Percentiles rank a stretch among this genome's conserved stretches.
Evolutionary conservation across 2,888 invertebrate species (phyloP).

Genomic region (Orgyia antiqua): DNA sequence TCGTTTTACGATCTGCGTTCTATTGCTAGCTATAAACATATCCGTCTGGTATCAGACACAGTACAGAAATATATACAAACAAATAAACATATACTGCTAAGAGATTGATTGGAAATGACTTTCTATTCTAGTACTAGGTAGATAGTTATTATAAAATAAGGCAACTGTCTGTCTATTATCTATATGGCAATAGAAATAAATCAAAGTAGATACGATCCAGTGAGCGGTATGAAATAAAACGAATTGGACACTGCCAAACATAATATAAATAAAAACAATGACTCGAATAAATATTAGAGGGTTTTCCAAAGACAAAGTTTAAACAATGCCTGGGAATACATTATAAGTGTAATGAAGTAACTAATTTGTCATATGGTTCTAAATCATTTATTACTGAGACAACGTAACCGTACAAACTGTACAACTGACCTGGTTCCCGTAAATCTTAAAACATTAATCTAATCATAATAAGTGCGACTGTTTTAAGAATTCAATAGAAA

Average conservation of each 20-base stretch:
- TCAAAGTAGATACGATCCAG: too few species aligned
- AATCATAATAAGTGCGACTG: neutral
- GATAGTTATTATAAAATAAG: too few species aligned
- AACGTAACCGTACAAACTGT: constrained; percentile 30
- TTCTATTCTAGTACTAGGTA: constrained; percentile 17
- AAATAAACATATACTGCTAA: constrained; percentile 38
- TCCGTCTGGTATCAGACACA: constrained; percentile 48
- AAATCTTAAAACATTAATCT: neutral
- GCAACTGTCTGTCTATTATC: too few species aligned
- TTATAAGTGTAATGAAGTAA: too few species aligned
- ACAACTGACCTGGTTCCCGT: neutral
- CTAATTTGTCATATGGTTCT: constrained; percentile 23
- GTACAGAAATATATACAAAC: constrained; percentile 58
- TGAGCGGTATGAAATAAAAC: too few species aligned
- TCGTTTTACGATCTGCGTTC: constrained; percentile 52
- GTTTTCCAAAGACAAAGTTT: too few species aligned
- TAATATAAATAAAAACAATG: too few species aligned
- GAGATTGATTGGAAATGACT: constrained; percentile 22
- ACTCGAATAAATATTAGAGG: too few species aligned
- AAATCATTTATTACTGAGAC: constrained; percentile 37
- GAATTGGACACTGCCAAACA: too few species aligned
- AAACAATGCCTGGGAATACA: too few species aligned
- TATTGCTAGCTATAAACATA: constrained; percentile 62
- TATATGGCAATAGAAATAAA: too few species aligned
- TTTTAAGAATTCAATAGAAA: neutral